Percentiles rank a stretch among this genome's conserved stretches.
Conservation (phyloP, 2,888 invertebrate species). For the Apodemia zela region DNA sequence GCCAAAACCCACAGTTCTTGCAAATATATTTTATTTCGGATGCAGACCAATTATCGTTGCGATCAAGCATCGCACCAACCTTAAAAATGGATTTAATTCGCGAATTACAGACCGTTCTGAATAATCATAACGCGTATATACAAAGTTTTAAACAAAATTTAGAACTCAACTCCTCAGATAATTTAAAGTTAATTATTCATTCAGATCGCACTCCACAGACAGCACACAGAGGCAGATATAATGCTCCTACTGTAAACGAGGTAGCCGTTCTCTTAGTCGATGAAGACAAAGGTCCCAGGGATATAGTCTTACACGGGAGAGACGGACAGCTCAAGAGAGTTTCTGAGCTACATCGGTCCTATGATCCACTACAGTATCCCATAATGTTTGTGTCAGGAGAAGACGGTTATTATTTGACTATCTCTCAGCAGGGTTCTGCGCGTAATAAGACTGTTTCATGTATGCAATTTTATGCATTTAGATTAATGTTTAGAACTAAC, state of each 20-base stretch:
- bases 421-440: conserved; percentile 30
- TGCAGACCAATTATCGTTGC: background rate
- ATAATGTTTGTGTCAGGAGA: conserved; percentile 43
- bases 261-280: conserved; percentile 37
- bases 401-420: conserved; percentile 38
- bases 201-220: conserved; percentile 38
- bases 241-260: conserved; percentile 37
- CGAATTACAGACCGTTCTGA: conserved; percentile 34
- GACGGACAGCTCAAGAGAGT: conserved; percentile 38
- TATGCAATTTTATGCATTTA: conserved; percentile 34
- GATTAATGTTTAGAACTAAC: conserved; percentile 25
- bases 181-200: conserved; percentile 34
- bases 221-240: conserved; percentile 39
- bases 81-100: background rate
- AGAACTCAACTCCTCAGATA: background rate
- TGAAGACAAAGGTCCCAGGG: conserved; percentile 30
- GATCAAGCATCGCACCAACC: background rate
- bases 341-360: conserved; percentile 40
- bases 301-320: conserved; percentile 37
- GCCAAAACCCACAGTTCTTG: conserved; percentile 37
- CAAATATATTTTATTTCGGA: conserved; percentile 26
- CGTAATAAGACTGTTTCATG: conserved; percentile 35
- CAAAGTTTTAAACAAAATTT: conserved; percentile 31
- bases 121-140: conserved; percentile 36
- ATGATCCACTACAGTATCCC: conserved; percentile 50